Evolutionary conservation across 2,888 invertebrate species (phyloP).

Genomic region (Xestobium rufovillosum): DNA sequence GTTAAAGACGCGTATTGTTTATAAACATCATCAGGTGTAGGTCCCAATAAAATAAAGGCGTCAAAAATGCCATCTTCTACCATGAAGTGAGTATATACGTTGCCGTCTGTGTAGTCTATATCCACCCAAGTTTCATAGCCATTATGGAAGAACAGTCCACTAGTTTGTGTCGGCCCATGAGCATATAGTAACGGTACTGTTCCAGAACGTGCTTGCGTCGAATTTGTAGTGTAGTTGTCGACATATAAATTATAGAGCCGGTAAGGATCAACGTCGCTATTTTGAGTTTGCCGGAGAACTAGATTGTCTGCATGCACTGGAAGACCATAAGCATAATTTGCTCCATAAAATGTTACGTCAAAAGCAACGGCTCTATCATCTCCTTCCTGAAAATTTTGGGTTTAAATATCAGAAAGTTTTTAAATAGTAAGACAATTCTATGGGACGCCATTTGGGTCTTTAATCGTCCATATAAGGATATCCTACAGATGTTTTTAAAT

Average conservation of each 20-base stretch:
- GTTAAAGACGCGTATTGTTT: conserved; percentile 79
- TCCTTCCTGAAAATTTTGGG: no score
- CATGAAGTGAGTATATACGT: conserved; percentile 86
- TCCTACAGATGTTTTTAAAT: no score
- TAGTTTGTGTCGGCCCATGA: conserved; percentile 57
- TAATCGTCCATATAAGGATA: no score
- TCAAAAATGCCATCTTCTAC: conserved; percentile 93
- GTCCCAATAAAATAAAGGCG: conserved; percentile 82
- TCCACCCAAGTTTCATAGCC: conserved; percentile 97
- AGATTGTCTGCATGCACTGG: conserved; percentile 92
- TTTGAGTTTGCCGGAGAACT: conserved; percentile 68
- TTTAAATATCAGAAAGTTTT: no score
- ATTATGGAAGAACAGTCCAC: conserved; percentile 58
- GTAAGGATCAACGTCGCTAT: conserved; percentile 70
- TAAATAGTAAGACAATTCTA: no score
- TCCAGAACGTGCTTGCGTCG: conserved; percentile 58
- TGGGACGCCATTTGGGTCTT: no score
- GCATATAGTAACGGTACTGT: conserved; percentile 85
- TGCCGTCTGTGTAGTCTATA: no score
- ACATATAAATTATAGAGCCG: conserved; percentile 91
- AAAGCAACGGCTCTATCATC: no score
- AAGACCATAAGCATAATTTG: conserved; percentile 43
- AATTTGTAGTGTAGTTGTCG: conserved; percentile 86
- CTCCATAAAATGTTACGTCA: conserved; percentile 21
- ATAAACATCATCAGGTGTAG: conserved; percentile 73